A percentile compares a stretch with the other conserved stretches of the same genome.
phyloP scores from a whole-genome alignment of 2,888 invertebrate species.

The Quadroppia sp. region DNA sequence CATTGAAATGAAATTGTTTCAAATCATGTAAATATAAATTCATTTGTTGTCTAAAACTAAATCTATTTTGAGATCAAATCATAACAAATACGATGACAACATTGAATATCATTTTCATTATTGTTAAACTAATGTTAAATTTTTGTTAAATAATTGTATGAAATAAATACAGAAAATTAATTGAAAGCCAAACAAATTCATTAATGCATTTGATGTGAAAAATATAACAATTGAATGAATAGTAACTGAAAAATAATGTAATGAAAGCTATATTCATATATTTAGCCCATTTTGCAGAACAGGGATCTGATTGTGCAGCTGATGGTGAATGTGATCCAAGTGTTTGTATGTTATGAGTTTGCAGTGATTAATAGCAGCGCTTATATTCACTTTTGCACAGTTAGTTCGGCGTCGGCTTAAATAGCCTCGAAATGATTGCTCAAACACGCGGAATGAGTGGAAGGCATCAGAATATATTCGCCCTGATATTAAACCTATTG shows the following conservation, averaged over 20 bases:
- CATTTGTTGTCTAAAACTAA: too few relatives aligned
- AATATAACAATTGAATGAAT: too few relatives aligned
- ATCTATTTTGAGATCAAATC: too few relatives aligned
- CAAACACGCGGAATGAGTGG: constrained; percentile 25
- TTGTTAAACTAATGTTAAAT: too few relatives aligned
- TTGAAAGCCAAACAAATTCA: too few relatives aligned
- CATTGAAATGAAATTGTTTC: not conserved
- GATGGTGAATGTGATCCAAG: constrained; percentile 11
- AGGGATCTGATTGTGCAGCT: constrained; percentile 4
- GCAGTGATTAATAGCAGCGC: constrained; percentile 22
- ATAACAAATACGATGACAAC: too few relatives aligned
- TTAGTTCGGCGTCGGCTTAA: constrained; percentile 19
- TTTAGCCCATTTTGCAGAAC: not conserved
- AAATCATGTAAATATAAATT: too few relatives aligned
- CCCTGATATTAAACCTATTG: too few relatives aligned
- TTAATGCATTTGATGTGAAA: too few relatives aligned
- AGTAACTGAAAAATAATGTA: not conserved
- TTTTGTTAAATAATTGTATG: too few relatives aligned
- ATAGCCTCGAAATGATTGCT: constrained; percentile 34
- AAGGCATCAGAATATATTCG: constrained; percentile 1
- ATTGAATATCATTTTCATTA: too few relatives aligned
- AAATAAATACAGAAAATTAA: too few relatives aligned
- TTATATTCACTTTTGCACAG: constrained; percentile 5
- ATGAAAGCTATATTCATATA: not conserved
- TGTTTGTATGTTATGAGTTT: constrained; percentile 30